These are phyloP conservation scores for Antheraea pernyi DNA, from an alignment of 1,140 invertebrate genomes.

Conservation along the genomic window DNA sequence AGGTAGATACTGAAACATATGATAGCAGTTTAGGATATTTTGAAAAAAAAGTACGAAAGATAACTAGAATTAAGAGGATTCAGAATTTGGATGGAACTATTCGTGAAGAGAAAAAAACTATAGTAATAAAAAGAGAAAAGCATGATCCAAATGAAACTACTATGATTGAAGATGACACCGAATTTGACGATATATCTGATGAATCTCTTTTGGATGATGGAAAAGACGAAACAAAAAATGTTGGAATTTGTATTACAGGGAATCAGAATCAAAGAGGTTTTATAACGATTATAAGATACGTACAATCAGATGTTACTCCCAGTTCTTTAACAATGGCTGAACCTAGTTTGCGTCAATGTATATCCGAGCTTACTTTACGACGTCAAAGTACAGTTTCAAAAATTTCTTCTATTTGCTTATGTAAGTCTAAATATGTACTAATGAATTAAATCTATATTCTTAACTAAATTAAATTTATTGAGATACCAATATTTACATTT, in stretches of 20 bases:
- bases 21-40: slow-evolving; percentile 34
- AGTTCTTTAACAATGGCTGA: slow-evolving; percentile 11
- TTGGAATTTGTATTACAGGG: slow-evolving; percentile 23
- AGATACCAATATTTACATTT: too few species aligned
- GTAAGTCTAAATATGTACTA: background rate
- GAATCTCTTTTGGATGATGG: slow-evolving; percentile 23
- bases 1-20: slow-evolving; percentile 1
- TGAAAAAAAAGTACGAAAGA: slow-evolving; percentile 39
- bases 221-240: slow-evolving; percentile 17
- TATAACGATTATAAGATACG: slow-evolving; percentile 8
- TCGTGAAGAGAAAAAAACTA: slow-evolving; percentile 40
- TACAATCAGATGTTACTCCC: slow-evolving; percentile 21
- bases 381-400: background rate
- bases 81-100: slow-evolving; percentile 43
- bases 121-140: slow-evolving; percentile 32
- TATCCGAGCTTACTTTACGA: slow-evolving; percentile 16
- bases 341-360: slow-evolving; percentile 21
- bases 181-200: slow-evolving; percentile 22
- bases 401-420: background rate
- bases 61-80: slow-evolving; percentile 36
- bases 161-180: slow-evolving; percentile 24
- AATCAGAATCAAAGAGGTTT: slow-evolving; percentile 25
- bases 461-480: too few species aligned
- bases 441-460: too few species aligned
- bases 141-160: slow-evolving; percentile 34